Percentiles rank a stretch among this genome's conserved stretches.
Evolutionary conservation across 2,888 invertebrate genomes (phyloP).

Genomic region (Limenitis camilla): DNA sequence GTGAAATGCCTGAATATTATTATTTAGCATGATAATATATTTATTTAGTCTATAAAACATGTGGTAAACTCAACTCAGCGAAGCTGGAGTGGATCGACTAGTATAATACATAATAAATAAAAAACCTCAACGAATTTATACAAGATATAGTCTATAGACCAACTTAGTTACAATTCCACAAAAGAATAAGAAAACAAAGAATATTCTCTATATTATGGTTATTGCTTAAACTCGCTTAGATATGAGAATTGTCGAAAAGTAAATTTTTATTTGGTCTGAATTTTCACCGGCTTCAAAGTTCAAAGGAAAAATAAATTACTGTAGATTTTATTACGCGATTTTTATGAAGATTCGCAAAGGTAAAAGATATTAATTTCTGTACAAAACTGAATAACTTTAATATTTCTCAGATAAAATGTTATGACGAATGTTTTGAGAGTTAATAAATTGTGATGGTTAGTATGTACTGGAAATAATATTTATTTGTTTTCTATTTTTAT

Average conservation of each 20-base stretch:
- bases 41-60: too few relatives aligned
- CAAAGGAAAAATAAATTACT: conserved; percentile 19
- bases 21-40: too few relatives aligned
- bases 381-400: background rate
- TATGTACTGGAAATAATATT: background rate
- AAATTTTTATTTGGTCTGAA: conserved; percentile 16
- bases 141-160: too few relatives aligned
- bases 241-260: conserved; percentile 11
- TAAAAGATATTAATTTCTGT: conserved; percentile 8
- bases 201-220: conserved; percentile 9
- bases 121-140: too few relatives aligned
- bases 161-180: too few relatives aligned
- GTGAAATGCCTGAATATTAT: too few relatives aligned
- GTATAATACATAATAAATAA: too few relatives aligned
- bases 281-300: conserved; percentile 13
- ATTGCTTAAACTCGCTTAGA: conserved; percentile 16
- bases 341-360: conserved; percentile 4
- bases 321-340: conserved; percentile 15
- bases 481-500: background rate
- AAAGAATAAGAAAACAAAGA: too few relatives aligned
- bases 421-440: background rate
- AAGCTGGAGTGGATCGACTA: too few relatives aligned
- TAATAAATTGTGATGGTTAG: background rate
- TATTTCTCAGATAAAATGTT: background rate
- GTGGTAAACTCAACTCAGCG: too few relatives aligned